phyloP scores from a whole-genome alignment of 2,888 invertebrate species.

The Sarcophaga variegata region DNA sequence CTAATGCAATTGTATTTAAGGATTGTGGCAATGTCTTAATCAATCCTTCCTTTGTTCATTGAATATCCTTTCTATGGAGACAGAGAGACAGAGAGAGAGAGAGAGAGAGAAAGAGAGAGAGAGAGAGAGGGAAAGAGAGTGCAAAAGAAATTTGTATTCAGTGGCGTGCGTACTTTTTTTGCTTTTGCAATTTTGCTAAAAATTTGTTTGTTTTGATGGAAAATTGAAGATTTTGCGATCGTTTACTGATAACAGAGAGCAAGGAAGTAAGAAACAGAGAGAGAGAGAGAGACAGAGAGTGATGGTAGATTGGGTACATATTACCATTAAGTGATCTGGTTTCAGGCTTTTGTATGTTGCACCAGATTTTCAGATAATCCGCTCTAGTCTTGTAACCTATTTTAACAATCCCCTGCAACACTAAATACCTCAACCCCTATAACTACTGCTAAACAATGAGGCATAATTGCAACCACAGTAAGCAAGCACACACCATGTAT shows the following conservation, averaged over 20 bases:
- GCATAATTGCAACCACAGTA: slow-evolving; percentile 18
- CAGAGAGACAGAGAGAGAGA: slow-evolving; percentile 48
- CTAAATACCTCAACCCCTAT: slow-evolving; percentile 66
- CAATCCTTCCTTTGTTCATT: slow-evolving; percentile 47
- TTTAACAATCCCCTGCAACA: slow-evolving; percentile 59
- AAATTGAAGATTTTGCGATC: slow-evolving; percentile 29
- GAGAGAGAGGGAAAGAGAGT: slow-evolving; percentile 33
- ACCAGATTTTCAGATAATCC: slow-evolving; percentile 67
- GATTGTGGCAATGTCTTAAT: slow-evolving; percentile 56
- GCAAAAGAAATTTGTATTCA: slow-evolving; percentile 19
- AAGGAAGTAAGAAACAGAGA: background rate
- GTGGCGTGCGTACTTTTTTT: slow-evolving; percentile 61
- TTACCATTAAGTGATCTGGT: slow-evolving; percentile 69
- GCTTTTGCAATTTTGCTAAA: slow-evolving; percentile 24
- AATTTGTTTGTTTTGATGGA: slow-evolving; percentile 17
- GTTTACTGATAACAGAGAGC: background rate
- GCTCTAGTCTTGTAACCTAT: slow-evolving; percentile 68
- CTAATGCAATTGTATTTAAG: slow-evolving; percentile 52
- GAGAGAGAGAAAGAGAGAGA: slow-evolving; percentile 43
- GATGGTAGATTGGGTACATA: background rate
- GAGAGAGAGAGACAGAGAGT: background rate
- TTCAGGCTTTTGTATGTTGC: slow-evolving; percentile 67
- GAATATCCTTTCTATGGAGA: slow-evolving; percentile 50
- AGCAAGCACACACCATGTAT: background rate
- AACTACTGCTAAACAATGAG: slow-evolving; percentile 17